Conservation (phyloP, 2,113 vertebrate genomes). For the Pseudopipra pipra region DNA sequence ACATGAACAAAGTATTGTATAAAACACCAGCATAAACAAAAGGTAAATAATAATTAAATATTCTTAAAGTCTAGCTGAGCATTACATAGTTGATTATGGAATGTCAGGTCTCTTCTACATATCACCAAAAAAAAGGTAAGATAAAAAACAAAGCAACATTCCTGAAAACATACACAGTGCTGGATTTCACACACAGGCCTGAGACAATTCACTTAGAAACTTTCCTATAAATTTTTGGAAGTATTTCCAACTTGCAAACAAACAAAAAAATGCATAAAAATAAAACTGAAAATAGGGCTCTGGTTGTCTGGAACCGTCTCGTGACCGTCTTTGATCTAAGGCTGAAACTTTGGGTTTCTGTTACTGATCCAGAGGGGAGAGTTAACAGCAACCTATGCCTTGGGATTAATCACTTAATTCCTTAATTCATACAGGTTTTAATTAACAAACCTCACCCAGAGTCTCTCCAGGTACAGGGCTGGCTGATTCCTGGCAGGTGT, state of each 20-base stretch:
- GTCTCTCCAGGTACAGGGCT: background rate
- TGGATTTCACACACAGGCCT: slow-evolving; percentile 68
- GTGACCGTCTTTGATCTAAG: background rate
- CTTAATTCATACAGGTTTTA: background rate
- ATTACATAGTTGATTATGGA: slow-evolving; percentile 60
- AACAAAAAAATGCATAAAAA: background rate
- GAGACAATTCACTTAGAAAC: slow-evolving; percentile 59
- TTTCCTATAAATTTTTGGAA: slow-evolving; percentile 43
- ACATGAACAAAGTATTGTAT: slow-evolving; percentile 45
- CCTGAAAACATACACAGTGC: slow-evolving; percentile 66
- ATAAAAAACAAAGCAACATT: slow-evolving; percentile 53
- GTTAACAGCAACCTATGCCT: background rate
- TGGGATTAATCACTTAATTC: background rate
- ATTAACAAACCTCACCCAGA: background rate
- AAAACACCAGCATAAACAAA: slow-evolving; percentile 66
- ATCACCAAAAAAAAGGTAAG: slow-evolving; percentile 33
- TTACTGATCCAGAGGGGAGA: background rate
- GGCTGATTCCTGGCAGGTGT: background rate
- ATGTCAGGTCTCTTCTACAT: slow-evolving; percentile 67
- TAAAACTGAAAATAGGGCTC: background rate
- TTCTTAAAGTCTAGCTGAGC: slow-evolving; percentile 60
- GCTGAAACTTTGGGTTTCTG: slow-evolving; percentile 15
- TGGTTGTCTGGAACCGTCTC: background rate
- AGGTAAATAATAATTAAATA: slow-evolving; percentile 67
- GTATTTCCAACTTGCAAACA: slow-evolving; percentile 35